These are phyloP conservation scores for Clarias magur DNA, from an alignment of 2,113 vertebrate species.

Conservation along the genomic window DNA sequence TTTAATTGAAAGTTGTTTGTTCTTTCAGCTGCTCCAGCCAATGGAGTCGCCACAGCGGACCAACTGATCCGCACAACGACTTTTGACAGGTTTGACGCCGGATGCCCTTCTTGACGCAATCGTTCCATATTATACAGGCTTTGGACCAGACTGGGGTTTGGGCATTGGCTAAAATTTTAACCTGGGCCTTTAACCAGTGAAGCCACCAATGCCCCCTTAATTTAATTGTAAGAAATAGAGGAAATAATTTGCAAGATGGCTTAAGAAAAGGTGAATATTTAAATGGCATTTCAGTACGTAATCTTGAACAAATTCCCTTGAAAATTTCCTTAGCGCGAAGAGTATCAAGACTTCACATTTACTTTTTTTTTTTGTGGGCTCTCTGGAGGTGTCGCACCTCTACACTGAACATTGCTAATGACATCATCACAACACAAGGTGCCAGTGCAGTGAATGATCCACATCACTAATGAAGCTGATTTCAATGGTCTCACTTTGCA, in stretches of 20 bases:
- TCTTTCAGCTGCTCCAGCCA: too few relatives aligned
- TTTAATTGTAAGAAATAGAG: background rate
- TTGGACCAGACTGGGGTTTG: too few relatives aligned
- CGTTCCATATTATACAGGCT: too few relatives aligned
- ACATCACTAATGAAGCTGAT: background rate
- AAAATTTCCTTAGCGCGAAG: background rate
- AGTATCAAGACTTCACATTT: background rate
- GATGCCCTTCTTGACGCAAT: too few relatives aligned
- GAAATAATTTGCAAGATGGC: background rate
- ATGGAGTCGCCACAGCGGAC: too few relatives aligned
- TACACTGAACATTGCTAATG: background rate
- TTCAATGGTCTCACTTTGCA: constrained; percentile 2
- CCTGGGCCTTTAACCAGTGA: too few relatives aligned
- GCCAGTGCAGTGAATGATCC: background rate
- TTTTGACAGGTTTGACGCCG: too few relatives aligned
- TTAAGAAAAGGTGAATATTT: background rate
- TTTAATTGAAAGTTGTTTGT: background rate
- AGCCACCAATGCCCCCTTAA: too few relatives aligned
- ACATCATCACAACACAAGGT: background rate
- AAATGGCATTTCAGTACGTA: background rate
- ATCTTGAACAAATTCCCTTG: background rate
- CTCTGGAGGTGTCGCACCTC: background rate
- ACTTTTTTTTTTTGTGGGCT: background rate
- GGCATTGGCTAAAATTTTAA: too few relatives aligned
- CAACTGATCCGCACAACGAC: too few relatives aligned